Conservation (phyloP, 92 coral and sea anemone species). For the Actinernus sp. region DNA sequence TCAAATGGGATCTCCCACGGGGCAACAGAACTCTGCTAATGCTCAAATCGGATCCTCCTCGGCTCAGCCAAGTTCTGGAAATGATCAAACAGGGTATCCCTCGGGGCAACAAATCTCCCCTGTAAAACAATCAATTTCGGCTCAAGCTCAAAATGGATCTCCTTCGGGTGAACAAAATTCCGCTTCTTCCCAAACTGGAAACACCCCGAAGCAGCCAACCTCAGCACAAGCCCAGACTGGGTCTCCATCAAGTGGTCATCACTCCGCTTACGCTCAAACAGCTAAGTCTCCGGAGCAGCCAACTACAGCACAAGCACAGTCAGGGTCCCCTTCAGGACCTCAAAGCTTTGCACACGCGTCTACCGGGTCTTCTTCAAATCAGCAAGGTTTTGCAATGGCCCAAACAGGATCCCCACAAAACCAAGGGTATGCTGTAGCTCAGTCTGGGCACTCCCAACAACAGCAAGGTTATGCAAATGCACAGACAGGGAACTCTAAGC, state of each 20-base stretch:
- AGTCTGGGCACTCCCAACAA: neutral
- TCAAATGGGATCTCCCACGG: no score
- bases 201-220: neutral
- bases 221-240: conserved; percentile 17
- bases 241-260: conserved; percentile 17
- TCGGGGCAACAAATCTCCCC: no score
- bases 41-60: no score
- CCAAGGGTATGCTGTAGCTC: neutral
- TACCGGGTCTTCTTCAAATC: conserved; percentile 7
- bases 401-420: neutral
- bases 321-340: conserved; percentile 4
- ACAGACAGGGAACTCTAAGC: neutral
- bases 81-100: no score
- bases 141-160: no score
- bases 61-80: no score
- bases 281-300: conserved; percentile 21
- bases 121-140: no score
- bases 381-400: neutral
- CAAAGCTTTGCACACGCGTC: conserved; percentile 38
- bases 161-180: neutral
- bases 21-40: no score
- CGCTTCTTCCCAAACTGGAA: neutral
- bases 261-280: conserved; percentile 27
- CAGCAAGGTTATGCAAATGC: neutral
- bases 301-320: conserved; percentile 23